Evolutionary conservation across 2,113 vertebrate genomes (phyloP).

Genomic region (Megaceryle torquata): DNA sequence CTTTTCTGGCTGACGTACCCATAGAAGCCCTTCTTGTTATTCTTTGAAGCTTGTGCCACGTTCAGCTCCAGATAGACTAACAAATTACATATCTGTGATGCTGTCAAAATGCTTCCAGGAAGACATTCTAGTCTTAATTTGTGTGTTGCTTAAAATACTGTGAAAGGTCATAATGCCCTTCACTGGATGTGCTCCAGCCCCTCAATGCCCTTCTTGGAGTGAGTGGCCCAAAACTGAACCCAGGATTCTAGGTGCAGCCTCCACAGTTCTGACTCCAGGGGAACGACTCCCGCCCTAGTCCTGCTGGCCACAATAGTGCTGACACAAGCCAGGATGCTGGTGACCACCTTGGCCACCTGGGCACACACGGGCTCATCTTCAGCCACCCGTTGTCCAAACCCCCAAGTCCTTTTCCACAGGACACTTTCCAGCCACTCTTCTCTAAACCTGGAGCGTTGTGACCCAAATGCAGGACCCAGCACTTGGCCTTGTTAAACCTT

Average conservation of each 20-base stretch:
- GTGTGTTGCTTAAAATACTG: background rate
- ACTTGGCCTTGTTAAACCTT: too few relatives aligned
- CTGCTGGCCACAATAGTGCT: too few relatives aligned
- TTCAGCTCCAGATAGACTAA: background rate
- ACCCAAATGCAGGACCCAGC: too few relatives aligned
- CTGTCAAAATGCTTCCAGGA: background rate
- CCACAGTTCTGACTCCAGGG: background rate
- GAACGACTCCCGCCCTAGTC: too few relatives aligned
- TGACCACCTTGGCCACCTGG: too few relatives aligned
- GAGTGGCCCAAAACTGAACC: background rate
- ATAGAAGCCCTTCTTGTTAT: background rate
- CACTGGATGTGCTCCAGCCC: background rate
- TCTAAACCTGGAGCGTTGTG: too few relatives aligned
- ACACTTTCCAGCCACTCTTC: too few relatives aligned
- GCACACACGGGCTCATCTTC: too few relatives aligned
- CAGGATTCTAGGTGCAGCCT: background rate
- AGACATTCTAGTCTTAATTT: background rate
- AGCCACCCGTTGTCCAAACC: too few relatives aligned
- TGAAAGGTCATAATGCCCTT: background rate
- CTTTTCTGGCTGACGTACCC: background rate
- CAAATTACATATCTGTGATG: fast-evolving
- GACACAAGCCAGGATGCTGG: too few relatives aligned
- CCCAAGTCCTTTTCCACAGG: too few relatives aligned
- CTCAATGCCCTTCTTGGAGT: background rate
- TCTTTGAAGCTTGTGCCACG: background rate